Percentiles rank a stretch among this genome's conserved stretches.
phyloP scores from a whole-genome alignment of 1,140 invertebrate genomes.

The Heliothis subflexa region DNA sequence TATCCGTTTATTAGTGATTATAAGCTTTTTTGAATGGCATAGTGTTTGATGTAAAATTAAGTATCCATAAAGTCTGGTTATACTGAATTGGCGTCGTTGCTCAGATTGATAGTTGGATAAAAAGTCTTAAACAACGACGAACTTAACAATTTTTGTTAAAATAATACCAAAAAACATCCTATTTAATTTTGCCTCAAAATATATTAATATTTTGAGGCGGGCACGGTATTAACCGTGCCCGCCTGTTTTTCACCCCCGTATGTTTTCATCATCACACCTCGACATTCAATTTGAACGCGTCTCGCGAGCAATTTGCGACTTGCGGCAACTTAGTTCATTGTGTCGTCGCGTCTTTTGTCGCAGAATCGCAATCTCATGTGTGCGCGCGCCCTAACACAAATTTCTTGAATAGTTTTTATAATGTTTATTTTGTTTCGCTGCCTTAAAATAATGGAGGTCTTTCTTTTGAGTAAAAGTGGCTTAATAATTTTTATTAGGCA shows the following conservation, averaged over 20 bases:
- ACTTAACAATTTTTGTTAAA: too few species aligned
- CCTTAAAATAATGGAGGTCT: background rate
- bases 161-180: background rate
- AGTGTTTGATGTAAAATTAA: too few species aligned
- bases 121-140: too few species aligned
- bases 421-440: background rate
- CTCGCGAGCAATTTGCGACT: constrained; percentile 72
- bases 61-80: too few species aligned
- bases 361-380: constrained; percentile 28
- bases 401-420: constrained; percentile 36
- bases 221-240: too few species aligned
- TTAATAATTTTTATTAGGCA: too few species aligned
- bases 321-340: constrained; percentile 63
- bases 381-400: constrained; percentile 15
- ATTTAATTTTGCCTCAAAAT: background rate
- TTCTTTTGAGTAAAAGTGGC: background rate
- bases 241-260: constrained; percentile 38
- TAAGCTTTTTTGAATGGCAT: too few species aligned
- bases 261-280: constrained; percentile 60
- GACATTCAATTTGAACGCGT: constrained; percentile 73
- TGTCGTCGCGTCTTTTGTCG: constrained; percentile 54
- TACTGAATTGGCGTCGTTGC: too few species aligned
- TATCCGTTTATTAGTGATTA: too few species aligned
- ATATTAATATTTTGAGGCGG: too few species aligned
- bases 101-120: too few species aligned